Evolutionary conservation across 1,140 invertebrate genomes (phyloP).

Genomic region (Bombus haemorrhoidalis): DNA sequence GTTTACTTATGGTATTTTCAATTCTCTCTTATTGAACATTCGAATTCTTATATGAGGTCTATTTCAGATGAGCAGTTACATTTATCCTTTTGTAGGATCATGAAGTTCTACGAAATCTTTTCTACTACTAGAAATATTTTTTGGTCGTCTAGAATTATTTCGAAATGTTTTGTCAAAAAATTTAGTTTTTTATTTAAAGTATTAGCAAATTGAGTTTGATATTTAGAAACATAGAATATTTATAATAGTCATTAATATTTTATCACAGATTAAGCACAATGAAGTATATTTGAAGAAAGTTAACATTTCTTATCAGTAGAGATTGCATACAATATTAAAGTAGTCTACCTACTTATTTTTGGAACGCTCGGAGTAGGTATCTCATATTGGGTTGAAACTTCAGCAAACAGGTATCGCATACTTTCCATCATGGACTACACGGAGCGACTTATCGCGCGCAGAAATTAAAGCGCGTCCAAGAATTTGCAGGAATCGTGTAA

Average conservation of each 20-base stretch:
- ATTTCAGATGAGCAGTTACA: too few relatives aligned
- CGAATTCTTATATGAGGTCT: too few relatives aligned
- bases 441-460: not conserved
- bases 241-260: not conserved
- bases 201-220: not conserved
- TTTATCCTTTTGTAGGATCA: too few relatives aligned
- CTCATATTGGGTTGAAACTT: not conserved
- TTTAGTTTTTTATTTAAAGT: too few relatives aligned
- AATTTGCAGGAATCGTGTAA: not conserved
- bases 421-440: constrained; percentile 13
- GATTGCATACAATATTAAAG: not conserved
- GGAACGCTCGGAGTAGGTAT: not conserved
- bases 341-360: not conserved
- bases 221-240: not conserved
- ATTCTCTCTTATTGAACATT: too few relatives aligned
- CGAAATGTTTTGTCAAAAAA: too few relatives aligned
- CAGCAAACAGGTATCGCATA: not conserved
- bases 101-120: too few relatives aligned
- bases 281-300: not conserved
- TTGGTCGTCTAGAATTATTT: too few relatives aligned
- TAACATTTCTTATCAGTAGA: not conserved
- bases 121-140: too few relatives aligned
- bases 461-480: not conserved
- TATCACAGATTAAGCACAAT: not conserved
- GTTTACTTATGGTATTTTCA: too few relatives aligned